Evolutionary conservation across 2,797 vertebrate genomes (phyloP), one percentile per base, ranked within the genome.

Genomic region (Parambassis ranga): DNA sequence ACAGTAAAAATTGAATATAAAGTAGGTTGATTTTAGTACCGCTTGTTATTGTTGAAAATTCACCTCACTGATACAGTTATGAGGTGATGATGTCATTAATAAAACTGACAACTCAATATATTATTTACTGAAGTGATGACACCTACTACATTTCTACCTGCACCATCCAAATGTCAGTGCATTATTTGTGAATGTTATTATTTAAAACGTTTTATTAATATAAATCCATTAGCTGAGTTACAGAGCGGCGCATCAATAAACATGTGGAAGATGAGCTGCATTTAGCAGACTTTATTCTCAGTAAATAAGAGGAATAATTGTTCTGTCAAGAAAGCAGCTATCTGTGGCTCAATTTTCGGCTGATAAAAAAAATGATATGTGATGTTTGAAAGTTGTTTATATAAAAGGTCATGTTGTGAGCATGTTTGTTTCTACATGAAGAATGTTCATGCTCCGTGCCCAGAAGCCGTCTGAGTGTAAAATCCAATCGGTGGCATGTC

Each of bases 351-450:
- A 31, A 31, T 7, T 30, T 22, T 37, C 48, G 13, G 18, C 47
- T 28, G 38, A 10, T 50, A 36, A 47, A 43, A 36, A 47, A 43
- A 59, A 24, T 38, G 10, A 41, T 39, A 48, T 19, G 5, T 65
- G 48, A 44, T 35, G 38, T 56, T 32, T 46, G 14, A 15, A 15
- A 39, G 19, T 53, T 47, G 36, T 50, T 50, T 33, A 48, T 36
- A 67, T 20, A 28, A 44, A 66, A 75, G 46, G 65, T 67, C 49
- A 57, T 15, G 62, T 57, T 47, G 41, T 59, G 6, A 48, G 16
- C 9, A 22, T 32, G 31, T 58, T 74, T 74, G 41, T 39, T 65
- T 36, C 38, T 4, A 3, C 4, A 66, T 43, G 49, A 65, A 32
- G 7, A 16, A 31, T 36, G 43, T 56, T 20, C 3, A 19, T 20